Conservation (phyloP, 2,888 invertebrate species). For the Cacoxenus indagator region DNA sequence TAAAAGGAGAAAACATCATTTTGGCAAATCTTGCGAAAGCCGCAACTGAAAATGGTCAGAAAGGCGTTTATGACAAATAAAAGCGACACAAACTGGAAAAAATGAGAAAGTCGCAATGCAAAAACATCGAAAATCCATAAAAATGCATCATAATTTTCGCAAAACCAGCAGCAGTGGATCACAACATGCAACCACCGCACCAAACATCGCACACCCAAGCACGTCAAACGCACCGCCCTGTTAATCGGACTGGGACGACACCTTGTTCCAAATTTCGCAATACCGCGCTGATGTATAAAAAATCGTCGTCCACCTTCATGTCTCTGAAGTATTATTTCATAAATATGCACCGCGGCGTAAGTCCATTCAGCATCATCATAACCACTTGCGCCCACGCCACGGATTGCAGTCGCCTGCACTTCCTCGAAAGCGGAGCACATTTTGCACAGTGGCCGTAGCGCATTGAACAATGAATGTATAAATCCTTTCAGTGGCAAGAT, state of each 20-base stretch:
- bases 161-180: conserved; percentile 29
- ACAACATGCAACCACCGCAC: conserved; percentile 4
- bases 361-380: background rate
- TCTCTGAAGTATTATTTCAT: conserved; percentile 20
- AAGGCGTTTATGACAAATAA: conserved; percentile 48
- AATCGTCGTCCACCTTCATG: background rate
- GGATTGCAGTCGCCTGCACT: conserved; percentile 36
- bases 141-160: conserved; percentile 70
- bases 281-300: conserved; percentile 13
- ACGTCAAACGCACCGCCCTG: too few relatives aligned
- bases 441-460: background rate
- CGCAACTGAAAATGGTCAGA: conserved; percentile 9
- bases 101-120: conserved; percentile 43
- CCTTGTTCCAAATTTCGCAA: background rate
- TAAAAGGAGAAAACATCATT: too few relatives aligned
- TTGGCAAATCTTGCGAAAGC: conserved; percentile 12
- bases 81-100: conserved; percentile 41
- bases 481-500: too few relatives aligned
- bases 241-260: background rate
- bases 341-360: conserved; percentile 21
- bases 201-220: background rate
- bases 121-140: conserved; percentile 71
- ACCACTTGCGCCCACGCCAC: background rate
- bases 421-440: conserved; percentile 20
- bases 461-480: too few relatives aligned